Conservation (phyloP, 2,797 vertebrate species). For the Phoxinus dragarum region DNA sequence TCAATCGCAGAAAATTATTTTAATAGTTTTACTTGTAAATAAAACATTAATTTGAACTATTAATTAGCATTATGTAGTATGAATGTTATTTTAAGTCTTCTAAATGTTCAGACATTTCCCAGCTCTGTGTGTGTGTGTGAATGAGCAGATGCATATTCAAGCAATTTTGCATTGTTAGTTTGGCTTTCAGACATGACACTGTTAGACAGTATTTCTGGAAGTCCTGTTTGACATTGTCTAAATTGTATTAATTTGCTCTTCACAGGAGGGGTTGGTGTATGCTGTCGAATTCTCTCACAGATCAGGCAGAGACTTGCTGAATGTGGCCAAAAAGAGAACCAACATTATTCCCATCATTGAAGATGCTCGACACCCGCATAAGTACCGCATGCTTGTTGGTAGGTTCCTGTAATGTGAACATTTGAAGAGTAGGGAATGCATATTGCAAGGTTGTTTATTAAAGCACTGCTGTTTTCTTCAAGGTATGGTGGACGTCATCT, state of each 20-base stretch:
- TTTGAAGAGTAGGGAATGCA: no score
- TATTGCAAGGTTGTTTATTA: background rate
- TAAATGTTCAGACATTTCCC: no score
- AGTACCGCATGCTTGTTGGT: slow-evolving; percentile 95
- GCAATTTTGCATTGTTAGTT: background rate
- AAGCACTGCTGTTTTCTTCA: background rate
- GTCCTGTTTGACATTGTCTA: background rate
- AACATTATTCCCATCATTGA: slow-evolving; percentile 96
- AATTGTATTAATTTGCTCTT: background rate
- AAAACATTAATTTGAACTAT: no score
- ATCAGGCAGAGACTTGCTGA: slow-evolving; percentile 92
- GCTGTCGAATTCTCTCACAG: slow-evolving; percentile 94
- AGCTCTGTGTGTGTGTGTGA: no score
- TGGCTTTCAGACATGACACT: background rate
- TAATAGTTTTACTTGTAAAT: background rate
- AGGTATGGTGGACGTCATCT: slow-evolving; percentile 98
- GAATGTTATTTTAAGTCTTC: no score
- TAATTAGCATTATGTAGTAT: no score
- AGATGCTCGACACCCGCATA: slow-evolving; percentile 92
- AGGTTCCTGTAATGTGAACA: slow-evolving; percentile 53
- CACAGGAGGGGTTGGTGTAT: slow-evolving; percentile 90
- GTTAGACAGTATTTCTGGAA: background rate
- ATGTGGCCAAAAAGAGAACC: slow-evolving; percentile 93
- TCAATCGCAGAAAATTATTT: background rate
- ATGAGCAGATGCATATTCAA: no score